Evolutionary conservation across 2,113 vertebrate genomes (phyloP), one percentile per base, ranked within the genome.

Genomic region (Bolborhynchus lineola): DNA sequence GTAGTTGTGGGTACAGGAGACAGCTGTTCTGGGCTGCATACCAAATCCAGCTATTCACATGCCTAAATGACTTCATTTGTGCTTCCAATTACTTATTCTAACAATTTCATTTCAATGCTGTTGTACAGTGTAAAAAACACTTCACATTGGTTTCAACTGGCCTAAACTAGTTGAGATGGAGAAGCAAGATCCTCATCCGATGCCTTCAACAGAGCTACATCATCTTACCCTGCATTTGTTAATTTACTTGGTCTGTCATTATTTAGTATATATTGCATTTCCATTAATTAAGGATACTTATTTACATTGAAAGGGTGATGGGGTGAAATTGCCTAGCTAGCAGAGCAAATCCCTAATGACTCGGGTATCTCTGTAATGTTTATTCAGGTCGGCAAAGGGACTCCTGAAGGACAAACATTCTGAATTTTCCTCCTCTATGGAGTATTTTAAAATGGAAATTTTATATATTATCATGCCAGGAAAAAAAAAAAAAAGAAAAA

Each of bases 251-350:
- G 57, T 79, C 81, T 91, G 53, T 60, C 79, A 88, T 90, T 90
- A 74, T 37, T 91, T 91, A 79, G 62, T 93, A 76, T 82, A 94
- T 86, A 79, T 82, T 88, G 74, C 90, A 82, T 96, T 96, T 96
- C 81, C 83, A 93, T 92, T 97, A 94, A 97, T 92, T 95, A 93
- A 80, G 67, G 52, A 53, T 23, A 75, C 78, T 84, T 96, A 86
- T 79, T 92, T 95, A 87, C 70, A 82, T 17, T 84, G 74, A 91
- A 93, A 69, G 63, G 82, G 86, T 79, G 88, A 91, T 77, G 70
- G 70, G 53, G 86, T 89, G 53, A 70, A 95, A 97, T 92, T 97
- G 96, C 88, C 83, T 84, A 37, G 88, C 86, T 80, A 84, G 88
- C 77, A 85, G 57, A 86, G 81, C 53, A 82, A 95, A 93, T 82